A percentile compares a stretch with the other conserved stretches of the same genome.
These are phyloP conservation scores for Dasypus novemcinctus DNA, from an alignment of 2,113 vertebrate species.

Conservation along the genomic window DNA sequence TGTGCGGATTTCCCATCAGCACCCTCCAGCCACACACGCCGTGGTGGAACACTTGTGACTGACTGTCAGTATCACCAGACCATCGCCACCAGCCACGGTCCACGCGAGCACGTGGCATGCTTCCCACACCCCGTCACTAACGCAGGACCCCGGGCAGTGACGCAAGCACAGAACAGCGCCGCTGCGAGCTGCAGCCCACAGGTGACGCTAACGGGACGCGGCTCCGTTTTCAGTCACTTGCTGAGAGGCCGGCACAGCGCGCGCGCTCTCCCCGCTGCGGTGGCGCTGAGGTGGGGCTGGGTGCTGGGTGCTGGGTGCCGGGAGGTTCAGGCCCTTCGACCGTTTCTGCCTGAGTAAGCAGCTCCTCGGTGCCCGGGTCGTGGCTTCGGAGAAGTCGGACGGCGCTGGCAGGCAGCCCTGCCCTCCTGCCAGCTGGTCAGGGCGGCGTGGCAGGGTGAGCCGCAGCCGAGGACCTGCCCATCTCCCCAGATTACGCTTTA, in stretches of 20 bases:
- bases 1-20: too few relatives aligned
- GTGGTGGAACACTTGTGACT: too few relatives aligned
- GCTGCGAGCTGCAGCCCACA: too few relatives aligned
- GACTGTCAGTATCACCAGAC: too few relatives aligned
- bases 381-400: not conserved
- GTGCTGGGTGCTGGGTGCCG: not conserved
- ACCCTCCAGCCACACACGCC: too few relatives aligned
- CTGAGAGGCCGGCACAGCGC: not conserved
- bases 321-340: rapidly evolving
- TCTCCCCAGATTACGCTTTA: not conserved
- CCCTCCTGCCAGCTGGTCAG: not conserved
- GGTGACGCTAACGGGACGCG: too few relatives aligned
- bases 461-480: not conserved
- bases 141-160: too few relatives aligned
- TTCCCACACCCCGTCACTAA: too few relatives aligned
- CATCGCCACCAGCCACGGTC: too few relatives aligned
- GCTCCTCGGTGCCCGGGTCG: not conserved
- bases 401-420: not conserved
- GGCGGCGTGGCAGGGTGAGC: not conserved
- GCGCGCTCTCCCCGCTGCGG: not conserved
- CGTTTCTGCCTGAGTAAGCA: not conserved
- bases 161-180: too few relatives aligned
- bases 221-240: not conserved
- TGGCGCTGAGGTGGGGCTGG: not conserved
- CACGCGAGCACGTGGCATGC: too few relatives aligned